Evolutionary conservation across 2,888 invertebrate genomes (phyloP).

Genomic region (Epicampocera succincta): DNA sequence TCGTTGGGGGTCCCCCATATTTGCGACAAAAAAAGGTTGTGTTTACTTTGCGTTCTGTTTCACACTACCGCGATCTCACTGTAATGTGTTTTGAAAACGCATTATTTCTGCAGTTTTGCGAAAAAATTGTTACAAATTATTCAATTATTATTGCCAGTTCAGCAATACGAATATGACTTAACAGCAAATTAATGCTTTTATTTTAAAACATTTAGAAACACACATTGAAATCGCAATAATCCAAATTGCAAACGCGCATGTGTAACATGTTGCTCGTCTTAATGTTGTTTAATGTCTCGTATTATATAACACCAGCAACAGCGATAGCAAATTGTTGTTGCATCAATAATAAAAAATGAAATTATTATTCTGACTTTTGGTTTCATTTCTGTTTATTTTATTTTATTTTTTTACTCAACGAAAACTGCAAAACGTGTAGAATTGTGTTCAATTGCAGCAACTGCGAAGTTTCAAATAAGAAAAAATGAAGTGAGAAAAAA

Average conservation of each 20-base stretch:
- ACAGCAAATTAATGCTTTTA: background rate
- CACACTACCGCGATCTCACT: too few species aligned
- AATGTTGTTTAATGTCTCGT: conserved; percentile 31
- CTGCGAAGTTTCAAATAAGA: background rate
- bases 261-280: conserved; percentile 37
- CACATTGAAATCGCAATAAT: background rate
- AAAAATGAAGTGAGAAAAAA: conserved; percentile 6
- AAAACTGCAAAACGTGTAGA: conserved; percentile 25
- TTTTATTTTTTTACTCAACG: conserved; percentile 8
- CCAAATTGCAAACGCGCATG: conserved; percentile 39
- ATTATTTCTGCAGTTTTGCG: conserved; percentile 14
- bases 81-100: background rate
- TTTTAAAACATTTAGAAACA: conserved; percentile 33
- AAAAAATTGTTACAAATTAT: conserved; percentile 20
- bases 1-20: too few species aligned
- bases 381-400: conserved; percentile 28
- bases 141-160: conserved; percentile 30
- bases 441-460: conserved; percentile 33
- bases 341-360: conserved; percentile 45
- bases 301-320: conserved; percentile 32
- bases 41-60: too few species aligned
- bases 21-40: too few species aligned
- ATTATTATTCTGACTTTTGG: conserved; percentile 51
- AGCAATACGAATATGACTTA: conserved; percentile 6
- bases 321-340: conserved; percentile 7